Base-by-base conservation (phyloP, 2,888 invertebrate genomes). In the Glyphotaelius pellucidus region DNA sequence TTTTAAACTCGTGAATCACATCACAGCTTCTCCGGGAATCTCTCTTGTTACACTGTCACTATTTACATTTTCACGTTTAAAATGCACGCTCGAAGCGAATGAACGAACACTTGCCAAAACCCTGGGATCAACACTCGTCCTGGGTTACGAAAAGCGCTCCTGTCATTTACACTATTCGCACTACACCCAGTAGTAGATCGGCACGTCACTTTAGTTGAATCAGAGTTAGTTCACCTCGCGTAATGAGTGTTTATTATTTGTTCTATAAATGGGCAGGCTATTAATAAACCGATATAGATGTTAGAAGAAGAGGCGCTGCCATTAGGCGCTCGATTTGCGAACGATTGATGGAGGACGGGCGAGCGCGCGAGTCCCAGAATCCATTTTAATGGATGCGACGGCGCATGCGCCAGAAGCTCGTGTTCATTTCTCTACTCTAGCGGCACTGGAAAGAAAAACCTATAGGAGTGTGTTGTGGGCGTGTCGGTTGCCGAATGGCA, bases 291-390 rank as follows among this genome's bases (percentile, higher is more conserved):
- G 88, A 85, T 79, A 35, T 80, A 25, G 84, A 92, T 92, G 91
- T 91, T 32, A 81, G 89, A 47, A 31, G 81, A 42, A 91, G 86
- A 86, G 84, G 90, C 86, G 89, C 84, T 91, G 85, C 91, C 83
- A 90, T 93, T 90, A 85, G 80, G 42, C 80, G 90, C 90, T 89
- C 90, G 83, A 90, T 90, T 90, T 85, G 89, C 90, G 80, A 90
- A 90, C 92, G 92, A 80, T 91, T 91, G 90, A 91, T 90, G 88
- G 83, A 88, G 88, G 90, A 88, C 88, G 52, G 89, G 90, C 88
- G 89, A 81, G 86, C 92, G 95, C 95, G 95, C 95, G 95, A 95
- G 94, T 94, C 94, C 94, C 94, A 94, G 94, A 94, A 90, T 92
- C 92, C 92, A 92, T 92, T 90, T 90, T 87, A 89, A 81, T 92